These are phyloP conservation scores for Aphrophora alni DNA, from an alignment of 2,888 invertebrate genomes.

Conservation along the genomic window DNA sequence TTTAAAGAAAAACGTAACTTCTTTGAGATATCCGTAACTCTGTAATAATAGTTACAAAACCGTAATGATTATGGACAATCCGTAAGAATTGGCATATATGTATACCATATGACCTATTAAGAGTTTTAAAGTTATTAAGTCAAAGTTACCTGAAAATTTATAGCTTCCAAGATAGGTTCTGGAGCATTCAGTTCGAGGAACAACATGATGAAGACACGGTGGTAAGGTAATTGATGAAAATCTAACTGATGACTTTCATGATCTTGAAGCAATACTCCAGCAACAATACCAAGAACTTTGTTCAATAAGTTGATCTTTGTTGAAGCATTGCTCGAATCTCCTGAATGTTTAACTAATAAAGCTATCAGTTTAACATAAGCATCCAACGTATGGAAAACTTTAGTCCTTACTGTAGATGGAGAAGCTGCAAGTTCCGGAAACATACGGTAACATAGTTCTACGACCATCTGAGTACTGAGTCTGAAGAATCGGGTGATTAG, in stretches of 20 bases:
- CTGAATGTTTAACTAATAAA: constrained; percentile 92
- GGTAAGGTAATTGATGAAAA: constrained; percentile 98
- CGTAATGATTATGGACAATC: no score
- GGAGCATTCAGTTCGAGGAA: constrained; percentile 96
- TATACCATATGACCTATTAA: no score
- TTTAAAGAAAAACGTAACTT: no score
- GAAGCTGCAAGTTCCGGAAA: constrained; percentile 74
- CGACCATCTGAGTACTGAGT: constrained; percentile 94
- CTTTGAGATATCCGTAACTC: no score
- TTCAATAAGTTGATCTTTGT: constrained; percentile 97
- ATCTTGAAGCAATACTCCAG: constrained; percentile 94
- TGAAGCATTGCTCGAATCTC: constrained; percentile 88
- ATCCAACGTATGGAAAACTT: constrained; percentile 95
- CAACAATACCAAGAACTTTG: constrained; percentile 94
- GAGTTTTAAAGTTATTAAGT: no score
- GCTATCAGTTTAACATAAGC: constrained; percentile 94
- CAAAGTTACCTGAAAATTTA: constrained; percentile 83
- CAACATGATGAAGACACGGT: constrained; percentile 94
- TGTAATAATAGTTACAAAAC: no score
- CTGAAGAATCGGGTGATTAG: constrained; percentile 97
- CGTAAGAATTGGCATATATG: no score
- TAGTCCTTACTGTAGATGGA: constrained; percentile 71
- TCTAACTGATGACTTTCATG: constrained; percentile 89
- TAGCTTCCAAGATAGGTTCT: constrained; percentile 90
- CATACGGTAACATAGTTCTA: constrained; percentile 90